phyloP scores from a whole-genome alignment of 2,113 vertebrate genomes.

The Malurus elegans region DNA sequence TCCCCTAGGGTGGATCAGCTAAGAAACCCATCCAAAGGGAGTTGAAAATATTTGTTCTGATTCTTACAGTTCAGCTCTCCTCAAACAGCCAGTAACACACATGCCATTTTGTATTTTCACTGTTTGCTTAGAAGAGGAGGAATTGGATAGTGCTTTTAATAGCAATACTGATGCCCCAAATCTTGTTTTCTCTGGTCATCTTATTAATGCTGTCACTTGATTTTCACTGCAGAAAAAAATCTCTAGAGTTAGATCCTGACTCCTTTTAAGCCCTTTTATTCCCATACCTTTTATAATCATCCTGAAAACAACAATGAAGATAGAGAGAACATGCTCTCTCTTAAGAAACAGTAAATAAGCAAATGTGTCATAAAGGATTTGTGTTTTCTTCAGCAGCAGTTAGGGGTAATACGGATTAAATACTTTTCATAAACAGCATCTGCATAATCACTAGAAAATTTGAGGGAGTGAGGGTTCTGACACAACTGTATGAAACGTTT shows the following conservation, averaged over 20 bases:
- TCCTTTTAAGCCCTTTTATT: conserved; percentile 12
- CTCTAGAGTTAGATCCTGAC: conserved; percentile 5
- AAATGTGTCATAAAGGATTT: conserved; percentile 4
- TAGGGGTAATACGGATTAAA: conserved; percentile 47
- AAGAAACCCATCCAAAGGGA: conserved; percentile 35
- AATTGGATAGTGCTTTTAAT: not conserved
- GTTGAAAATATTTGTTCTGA: conserved; percentile 12
- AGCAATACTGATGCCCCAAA: not conserved
- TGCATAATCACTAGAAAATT: conserved; percentile 56
- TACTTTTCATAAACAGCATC: conserved; percentile 43
- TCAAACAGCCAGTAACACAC: conserved; percentile 11
- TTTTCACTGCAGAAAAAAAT: conserved; percentile 1
- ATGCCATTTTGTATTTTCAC: conserved; percentile 14
- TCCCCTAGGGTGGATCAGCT: conserved; percentile 26
- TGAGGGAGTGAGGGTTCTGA: conserved; percentile 47
- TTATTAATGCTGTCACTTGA: not conserved
- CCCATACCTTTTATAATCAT: not conserved
- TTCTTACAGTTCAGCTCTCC: conserved; percentile 20
- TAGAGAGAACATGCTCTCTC: not conserved
- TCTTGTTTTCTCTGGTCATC: not conserved
- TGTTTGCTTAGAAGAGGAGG: not conserved
- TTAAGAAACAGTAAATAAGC: not conserved
- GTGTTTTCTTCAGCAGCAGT: conserved; percentile 34
- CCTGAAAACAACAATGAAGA: not conserved
- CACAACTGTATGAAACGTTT: conserved; percentile 60